Evolutionary conservation across 2,797 vertebrate species (phyloP).

Genomic region (Xyrichtys novacula): DNA sequence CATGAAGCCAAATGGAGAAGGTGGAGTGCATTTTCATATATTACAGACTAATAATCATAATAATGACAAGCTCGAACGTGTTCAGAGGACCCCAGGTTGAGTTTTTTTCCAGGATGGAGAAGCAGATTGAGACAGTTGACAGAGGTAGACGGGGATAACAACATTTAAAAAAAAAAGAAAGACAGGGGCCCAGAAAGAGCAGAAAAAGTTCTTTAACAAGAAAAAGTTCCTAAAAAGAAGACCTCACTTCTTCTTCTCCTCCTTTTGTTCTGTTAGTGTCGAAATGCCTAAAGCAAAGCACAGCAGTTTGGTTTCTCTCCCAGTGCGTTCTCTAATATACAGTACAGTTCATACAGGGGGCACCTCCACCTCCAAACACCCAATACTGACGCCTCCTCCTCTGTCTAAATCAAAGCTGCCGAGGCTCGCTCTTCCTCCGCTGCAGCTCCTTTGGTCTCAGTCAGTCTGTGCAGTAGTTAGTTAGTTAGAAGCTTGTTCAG

Average conservation of each 20-base stretch:
- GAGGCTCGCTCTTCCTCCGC: constrained; percentile 18
- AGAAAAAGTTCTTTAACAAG: not conserved
- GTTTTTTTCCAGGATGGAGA: constrained; percentile 38
- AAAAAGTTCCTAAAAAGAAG: constrained; percentile 15
- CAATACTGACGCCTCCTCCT: constrained; percentile 41
- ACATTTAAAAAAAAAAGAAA: constrained; percentile 22
- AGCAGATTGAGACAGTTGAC: not conserved
- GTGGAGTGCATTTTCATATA: constrained; percentile 34
- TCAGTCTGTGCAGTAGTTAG: constrained; percentile 40
- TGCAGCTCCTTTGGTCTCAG: constrained; percentile 35
- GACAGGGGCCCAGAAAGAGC: not conserved
- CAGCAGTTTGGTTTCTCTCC: constrained; percentile 31
- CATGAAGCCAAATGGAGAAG: constrained; percentile 41
- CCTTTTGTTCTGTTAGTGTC: constrained; percentile 31
- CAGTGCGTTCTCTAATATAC: constrained; percentile 35
- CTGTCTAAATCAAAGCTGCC: not conserved
- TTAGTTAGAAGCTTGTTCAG: constrained; percentile 23
- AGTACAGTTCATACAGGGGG: constrained; percentile 34
- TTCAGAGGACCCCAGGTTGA: constrained; percentile 47
- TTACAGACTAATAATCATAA: constrained; percentile 29
- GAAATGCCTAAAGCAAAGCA: constrained; percentile 29
- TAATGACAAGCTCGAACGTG: constrained; percentile 15
- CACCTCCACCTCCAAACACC: constrained; percentile 23
- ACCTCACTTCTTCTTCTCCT: constrained; percentile 25
- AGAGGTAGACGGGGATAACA: not conserved